Evolutionary conservation across 2,797 vertebrate genomes (phyloP).

Genomic region (Balearica regulorum): DNA sequence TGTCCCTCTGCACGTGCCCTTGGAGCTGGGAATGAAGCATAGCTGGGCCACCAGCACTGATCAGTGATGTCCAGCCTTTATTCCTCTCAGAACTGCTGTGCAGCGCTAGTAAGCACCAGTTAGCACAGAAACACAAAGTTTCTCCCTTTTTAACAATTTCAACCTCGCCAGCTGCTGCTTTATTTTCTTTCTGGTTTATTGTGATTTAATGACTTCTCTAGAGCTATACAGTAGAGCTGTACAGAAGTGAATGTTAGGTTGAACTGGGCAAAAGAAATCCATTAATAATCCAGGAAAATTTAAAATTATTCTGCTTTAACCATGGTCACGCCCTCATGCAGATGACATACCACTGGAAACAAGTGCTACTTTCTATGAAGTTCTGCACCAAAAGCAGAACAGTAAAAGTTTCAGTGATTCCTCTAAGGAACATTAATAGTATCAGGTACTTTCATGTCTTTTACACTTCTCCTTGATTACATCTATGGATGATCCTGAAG

Average conservation of each 20-base stretch:
- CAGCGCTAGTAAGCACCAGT: neutral
- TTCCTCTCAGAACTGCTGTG: neutral
- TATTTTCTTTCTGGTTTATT: neutral
- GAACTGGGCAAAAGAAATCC: neutral
- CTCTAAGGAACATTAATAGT: neutral
- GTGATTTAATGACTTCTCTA: neutral
- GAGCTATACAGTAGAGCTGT: neutral
- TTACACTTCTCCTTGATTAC: neutral
- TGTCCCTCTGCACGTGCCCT: fast-evolving
- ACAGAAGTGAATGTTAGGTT: neutral
- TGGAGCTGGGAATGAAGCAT: neutral
- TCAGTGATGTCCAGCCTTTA: neutral
- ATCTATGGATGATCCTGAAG: neutral
- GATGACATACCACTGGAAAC: neutral
- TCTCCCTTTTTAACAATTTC: neutral
- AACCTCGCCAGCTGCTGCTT: neutral
- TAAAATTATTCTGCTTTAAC: neutral
- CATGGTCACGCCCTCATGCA: neutral
- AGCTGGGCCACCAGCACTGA: neutral
- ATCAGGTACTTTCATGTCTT: neutral
- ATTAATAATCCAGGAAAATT: neutral
- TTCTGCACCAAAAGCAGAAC: neutral
- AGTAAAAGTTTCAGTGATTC: neutral
- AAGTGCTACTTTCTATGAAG: neutral
- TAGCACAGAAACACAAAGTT: neutral